phyloP scores from a whole-genome alignment of 2,113 vertebrate genomes.

The Nymphicus hollandicus region DNA sequence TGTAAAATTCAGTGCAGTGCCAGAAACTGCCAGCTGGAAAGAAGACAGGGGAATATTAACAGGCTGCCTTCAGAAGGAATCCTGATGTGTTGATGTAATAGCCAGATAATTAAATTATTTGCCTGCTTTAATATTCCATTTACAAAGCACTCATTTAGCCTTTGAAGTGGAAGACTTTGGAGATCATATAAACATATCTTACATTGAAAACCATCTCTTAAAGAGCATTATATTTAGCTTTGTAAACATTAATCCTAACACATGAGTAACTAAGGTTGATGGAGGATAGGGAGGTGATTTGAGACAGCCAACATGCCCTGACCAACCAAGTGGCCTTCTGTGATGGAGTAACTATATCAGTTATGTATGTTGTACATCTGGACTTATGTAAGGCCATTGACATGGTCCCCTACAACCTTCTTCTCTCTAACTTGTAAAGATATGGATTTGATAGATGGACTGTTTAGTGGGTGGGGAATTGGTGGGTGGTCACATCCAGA shows the following conservation, averaged over 20 bases:
- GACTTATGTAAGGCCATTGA: background rate
- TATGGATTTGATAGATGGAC: background rate
- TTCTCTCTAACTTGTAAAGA: background rate
- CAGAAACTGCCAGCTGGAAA: conserved; percentile 63
- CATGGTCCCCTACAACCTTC: too few species aligned
- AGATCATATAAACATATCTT: conserved; percentile 75
- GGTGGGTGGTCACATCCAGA: background rate
- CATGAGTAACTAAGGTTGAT: background rate
- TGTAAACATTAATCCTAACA: conserved; percentile 58
- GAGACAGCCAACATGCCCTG: background rate
- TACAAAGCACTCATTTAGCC: conserved; percentile 73
- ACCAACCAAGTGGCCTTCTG: fast-evolving
- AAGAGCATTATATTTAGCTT: conserved; percentile 42
- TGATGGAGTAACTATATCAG: background rate
- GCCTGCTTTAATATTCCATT: conserved; percentile 50
- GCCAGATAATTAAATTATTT: conserved; percentile 70
- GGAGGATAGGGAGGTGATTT: background rate
- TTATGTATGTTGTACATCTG: background rate
- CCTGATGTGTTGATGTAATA: conserved; percentile 75
- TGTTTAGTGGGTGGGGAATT: background rate
- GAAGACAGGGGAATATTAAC: conserved; percentile 58
- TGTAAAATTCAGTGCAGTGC: conserved; percentile 53
- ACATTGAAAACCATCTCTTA: conserved; percentile 49
- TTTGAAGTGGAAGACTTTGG: conserved; percentile 71
- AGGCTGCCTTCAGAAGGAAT: conserved; percentile 73